phyloP scores from a whole-genome alignment of 2,888 invertebrate genomes.

The Argyresthia albistria region DNA sequence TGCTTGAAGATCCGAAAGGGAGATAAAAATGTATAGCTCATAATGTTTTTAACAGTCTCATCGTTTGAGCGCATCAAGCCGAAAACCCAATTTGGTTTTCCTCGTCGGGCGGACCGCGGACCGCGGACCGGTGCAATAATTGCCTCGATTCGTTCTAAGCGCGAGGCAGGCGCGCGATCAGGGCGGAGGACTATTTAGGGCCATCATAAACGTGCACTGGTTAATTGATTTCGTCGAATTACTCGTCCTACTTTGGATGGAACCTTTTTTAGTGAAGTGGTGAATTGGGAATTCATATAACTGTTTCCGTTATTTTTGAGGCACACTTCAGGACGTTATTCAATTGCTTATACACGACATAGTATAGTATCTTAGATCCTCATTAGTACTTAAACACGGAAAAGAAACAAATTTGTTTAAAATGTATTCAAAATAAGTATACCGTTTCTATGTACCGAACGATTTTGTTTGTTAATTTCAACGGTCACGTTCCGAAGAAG shows the following conservation, averaged over 20 bases:
- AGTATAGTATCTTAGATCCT: background rate
- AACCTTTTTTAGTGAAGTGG: background rate
- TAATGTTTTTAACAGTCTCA: constrained; percentile 67
- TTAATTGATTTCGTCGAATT: constrained; percentile 49
- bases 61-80: constrained; percentile 38
- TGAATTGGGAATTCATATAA: background rate
- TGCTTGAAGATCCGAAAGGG: constrained; percentile 46
- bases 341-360: background rate
- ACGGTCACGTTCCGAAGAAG: background rate
- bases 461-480: background rate
- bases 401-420: too few species aligned
- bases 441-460: background rate
- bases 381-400: background rate
- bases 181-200: constrained; percentile 28
- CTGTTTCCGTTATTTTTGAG: background rate
- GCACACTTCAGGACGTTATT: background rate
- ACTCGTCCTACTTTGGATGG: constrained; percentile 20
- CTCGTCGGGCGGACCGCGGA: constrained; percentile 36
- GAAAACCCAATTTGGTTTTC: constrained; percentile 59
- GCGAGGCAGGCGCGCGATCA: constrained; percentile 26
- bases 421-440: background rate
- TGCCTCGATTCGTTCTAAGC: constrained; percentile 63
- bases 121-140: constrained; percentile 45
- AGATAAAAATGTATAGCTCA: constrained; percentile 66
- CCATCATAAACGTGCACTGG: constrained; percentile 43